Percentiles rank a stretch among this genome's conserved stretches.
These are phyloP conservation scores for Heliconius melpomene DNA, from an alignment of 1,140 invertebrate species.

Conservation along the genomic window DNA sequence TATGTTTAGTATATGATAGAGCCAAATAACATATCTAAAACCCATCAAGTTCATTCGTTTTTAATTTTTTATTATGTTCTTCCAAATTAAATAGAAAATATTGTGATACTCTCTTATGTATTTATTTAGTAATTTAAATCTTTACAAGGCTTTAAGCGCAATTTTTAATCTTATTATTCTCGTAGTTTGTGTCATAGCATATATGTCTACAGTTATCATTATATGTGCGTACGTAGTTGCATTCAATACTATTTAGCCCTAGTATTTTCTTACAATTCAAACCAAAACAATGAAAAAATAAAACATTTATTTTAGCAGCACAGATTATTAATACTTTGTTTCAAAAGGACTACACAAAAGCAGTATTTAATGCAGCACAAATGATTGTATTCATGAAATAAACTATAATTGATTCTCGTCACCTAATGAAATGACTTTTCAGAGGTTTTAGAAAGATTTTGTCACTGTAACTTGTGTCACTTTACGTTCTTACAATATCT, in stretches of 20 bases:
- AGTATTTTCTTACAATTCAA: conserved; percentile 19
- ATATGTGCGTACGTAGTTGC: conserved; percentile 31
- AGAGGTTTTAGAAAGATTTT: background rate
- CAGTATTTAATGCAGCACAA: conserved; percentile 11
- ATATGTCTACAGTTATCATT: conserved; percentile 33
- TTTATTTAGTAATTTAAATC: background rate
- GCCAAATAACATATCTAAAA: conserved; percentile 5
- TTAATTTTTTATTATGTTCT: conserved; percentile 13
- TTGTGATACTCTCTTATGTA: conserved; percentile 8
- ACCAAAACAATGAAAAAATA: background rate
- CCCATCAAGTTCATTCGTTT: background rate
- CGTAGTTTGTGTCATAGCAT: conserved; percentile 42
- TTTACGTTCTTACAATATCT: background rate
- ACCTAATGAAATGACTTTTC: conserved; percentile 8
- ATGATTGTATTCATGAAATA: background rate
- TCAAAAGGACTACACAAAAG: background rate
- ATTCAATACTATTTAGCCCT: conserved; percentile 28
- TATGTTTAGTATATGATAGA: conserved; percentile 21
- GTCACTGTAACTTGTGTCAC: background rate
- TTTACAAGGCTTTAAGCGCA: conserved; percentile 26
- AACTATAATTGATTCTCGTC: background rate
- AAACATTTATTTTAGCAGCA: background rate
- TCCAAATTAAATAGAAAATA: conserved; percentile 12
- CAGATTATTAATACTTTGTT: background rate
- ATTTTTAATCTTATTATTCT: conserved; percentile 38